These are phyloP conservation scores for Clivina fossor DNA, from an alignment of 2,888 invertebrate species.

Conservation along the genomic window DNA sequence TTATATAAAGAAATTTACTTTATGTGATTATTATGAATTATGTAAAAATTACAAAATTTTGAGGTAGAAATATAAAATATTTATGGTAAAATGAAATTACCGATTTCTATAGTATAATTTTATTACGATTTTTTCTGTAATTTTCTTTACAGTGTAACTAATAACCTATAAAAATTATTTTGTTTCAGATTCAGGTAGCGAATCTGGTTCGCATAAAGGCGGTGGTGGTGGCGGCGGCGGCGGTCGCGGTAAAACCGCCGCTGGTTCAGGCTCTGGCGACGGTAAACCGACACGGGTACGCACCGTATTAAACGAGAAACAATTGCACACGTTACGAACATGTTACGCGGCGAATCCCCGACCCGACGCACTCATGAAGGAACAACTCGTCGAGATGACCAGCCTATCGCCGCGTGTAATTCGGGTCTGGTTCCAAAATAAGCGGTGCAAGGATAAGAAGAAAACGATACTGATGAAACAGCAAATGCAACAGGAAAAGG, in stretches of 20 bases:
- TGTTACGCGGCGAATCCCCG: constrained; percentile 98
- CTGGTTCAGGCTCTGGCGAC: constrained; percentile 64
- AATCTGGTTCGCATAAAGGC: constrained; percentile 87
- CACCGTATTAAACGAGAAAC: constrained; percentile 98
- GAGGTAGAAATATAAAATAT: too few relatives aligned
- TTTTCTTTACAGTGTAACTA: background rate
- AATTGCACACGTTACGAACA: constrained; percentile 93
- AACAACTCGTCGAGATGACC: constrained; percentile 99
- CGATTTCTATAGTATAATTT: too few relatives aligned
- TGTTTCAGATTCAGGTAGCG: constrained; percentile 83
- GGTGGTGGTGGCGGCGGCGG: constrained; percentile 68
- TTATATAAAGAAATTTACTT: too few relatives aligned
- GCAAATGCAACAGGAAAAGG: constrained; percentile 98
- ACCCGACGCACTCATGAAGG: constrained; percentile 99
- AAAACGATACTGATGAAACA: constrained; percentile 95
- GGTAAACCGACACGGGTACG: constrained; percentile 98
- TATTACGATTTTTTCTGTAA: background rate
- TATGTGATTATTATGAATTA: too few relatives aligned
- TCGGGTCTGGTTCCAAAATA: constrained; percentile 99
- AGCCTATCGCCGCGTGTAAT: constrained; percentile 96
- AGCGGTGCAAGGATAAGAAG: constrained; percentile 97
- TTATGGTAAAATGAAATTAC: too few relatives aligned
- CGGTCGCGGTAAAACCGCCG: constrained; percentile 57
- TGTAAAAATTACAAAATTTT: too few relatives aligned
- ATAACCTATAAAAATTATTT: background rate